These are phyloP conservation scores for Patagioenas fasciata DNA, from an alignment of 2,113 vertebrate genomes.

Conservation along the genomic window DNA sequence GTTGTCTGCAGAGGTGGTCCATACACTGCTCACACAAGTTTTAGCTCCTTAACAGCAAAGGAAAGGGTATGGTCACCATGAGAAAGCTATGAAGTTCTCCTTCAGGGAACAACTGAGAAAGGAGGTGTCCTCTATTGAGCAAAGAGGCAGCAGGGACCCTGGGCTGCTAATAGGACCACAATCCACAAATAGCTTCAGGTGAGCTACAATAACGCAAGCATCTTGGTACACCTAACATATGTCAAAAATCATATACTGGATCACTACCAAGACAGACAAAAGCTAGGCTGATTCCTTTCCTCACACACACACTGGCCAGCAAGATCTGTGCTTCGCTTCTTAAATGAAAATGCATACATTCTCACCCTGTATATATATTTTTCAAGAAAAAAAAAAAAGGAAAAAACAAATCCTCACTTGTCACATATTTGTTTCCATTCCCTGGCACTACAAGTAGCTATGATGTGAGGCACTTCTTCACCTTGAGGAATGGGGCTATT, in stretches of 20 bases:
- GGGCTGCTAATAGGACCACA: background rate
- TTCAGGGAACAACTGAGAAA: background rate
- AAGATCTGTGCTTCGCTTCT: background rate
- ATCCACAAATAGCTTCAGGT: background rate
- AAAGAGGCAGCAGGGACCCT: background rate
- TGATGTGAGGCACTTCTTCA: background rate
- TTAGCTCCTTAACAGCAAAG: background rate
- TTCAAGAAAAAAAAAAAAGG: background rate
- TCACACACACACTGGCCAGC: no score
- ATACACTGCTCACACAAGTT: background rate
- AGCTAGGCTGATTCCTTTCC: background rate
- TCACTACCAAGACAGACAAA: background rate
- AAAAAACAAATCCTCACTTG: background rate
- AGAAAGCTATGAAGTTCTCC: background rate
- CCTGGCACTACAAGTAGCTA: background rate
- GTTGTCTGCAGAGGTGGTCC: background rate
- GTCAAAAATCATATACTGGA: background rate
- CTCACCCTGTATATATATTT: background rate
- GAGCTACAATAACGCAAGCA: background rate
- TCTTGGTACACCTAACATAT: accelerated
- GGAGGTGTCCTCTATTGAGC: accelerated
- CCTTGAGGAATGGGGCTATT: background rate
- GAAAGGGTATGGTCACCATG: accelerated
- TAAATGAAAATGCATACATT: background rate
- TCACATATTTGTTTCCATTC: background rate